A percentile compares a stretch with the other conserved stretches of the same genome.
Conservation (phyloP, 1,140 invertebrate genomes). For the Tribolium madens region DNA sequence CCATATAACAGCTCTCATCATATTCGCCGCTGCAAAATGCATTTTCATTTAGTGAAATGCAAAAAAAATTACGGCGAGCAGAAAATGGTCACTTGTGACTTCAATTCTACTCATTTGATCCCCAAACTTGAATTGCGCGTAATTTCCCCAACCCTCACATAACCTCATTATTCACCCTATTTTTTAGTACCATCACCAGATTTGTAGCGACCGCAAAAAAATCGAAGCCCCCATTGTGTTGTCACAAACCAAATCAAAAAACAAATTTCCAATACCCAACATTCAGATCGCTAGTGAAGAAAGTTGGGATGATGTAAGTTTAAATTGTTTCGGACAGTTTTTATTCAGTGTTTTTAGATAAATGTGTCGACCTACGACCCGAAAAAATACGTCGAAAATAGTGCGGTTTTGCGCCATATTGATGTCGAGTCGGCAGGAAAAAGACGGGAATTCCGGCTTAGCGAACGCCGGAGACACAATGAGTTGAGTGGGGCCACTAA, state of each 20-base stretch:
- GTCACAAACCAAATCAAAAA: neutral
- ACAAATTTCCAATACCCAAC: neutral
- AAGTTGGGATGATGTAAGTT: slow-evolving; percentile 29
- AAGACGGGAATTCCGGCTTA: slow-evolving; percentile 13
- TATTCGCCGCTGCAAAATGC: slow-evolving; percentile 27
- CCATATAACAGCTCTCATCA: slow-evolving; percentile 39
- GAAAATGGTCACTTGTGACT: slow-evolving; percentile 35
- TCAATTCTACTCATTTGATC: slow-evolving; percentile 43
- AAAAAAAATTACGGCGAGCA: slow-evolving; percentile 36
- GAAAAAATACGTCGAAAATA: slow-evolving; percentile 19
- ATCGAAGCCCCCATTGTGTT: slow-evolving; percentile 15
- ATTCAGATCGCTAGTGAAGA: neutral
- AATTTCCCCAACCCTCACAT: neutral
- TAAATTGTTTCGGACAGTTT: neutral
- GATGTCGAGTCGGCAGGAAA: slow-evolving; percentile 14
- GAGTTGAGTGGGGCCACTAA: neutral
- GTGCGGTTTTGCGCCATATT: neutral
- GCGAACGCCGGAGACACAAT: slow-evolving; percentile 17
- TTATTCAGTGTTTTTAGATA: neutral
- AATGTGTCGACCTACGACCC: slow-evolving; percentile 26
- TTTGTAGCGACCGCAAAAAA: slow-evolving; percentile 1
- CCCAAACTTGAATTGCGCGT: slow-evolving; percentile 33
- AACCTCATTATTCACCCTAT: too few species aligned
- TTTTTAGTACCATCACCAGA: slow-evolving; percentile 38
- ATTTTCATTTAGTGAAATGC: slow-evolving; percentile 40